Conservation (phyloP, 2,888 invertebrate species). For the Latrodectus hesperus region DNA sequence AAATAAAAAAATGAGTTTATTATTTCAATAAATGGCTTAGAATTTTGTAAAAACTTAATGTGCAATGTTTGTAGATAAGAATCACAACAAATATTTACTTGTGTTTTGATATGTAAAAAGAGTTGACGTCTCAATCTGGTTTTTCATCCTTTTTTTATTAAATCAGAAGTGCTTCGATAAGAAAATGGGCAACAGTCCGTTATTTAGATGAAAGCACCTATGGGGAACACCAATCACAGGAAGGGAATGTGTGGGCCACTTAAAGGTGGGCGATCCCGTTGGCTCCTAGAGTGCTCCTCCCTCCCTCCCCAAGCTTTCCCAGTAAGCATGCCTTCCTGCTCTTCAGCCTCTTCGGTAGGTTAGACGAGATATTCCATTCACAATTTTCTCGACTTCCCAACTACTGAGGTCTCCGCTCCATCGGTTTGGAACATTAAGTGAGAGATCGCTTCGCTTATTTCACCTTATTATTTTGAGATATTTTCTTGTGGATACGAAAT, state of each 20-base stretch:
- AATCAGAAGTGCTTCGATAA: not conserved
- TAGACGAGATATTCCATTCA: slow-evolving; percentile 39
- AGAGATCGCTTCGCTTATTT: not conserved
- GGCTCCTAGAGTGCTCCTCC: slow-evolving; percentile 18
- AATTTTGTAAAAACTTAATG: too few species aligned
- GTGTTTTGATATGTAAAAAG: too few species aligned
- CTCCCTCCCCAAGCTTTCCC: slow-evolving; percentile 6
- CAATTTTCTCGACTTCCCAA: slow-evolving; percentile 32
- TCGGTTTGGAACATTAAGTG: not conserved
- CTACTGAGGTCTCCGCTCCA: not conserved
- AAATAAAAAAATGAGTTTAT: too few species aligned
- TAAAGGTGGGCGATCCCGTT: slow-evolving; percentile 53
- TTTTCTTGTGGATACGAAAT: too few species aligned
- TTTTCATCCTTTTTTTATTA: not conserved
- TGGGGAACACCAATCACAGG: slow-evolving; percentile 25
- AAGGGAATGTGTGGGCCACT: slow-evolving; percentile 46
- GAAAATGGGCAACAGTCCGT: not conserved
- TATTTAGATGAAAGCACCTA: slow-evolving; percentile 2
- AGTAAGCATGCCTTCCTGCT: slow-evolving; percentile 5
- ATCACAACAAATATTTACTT: too few species aligned
- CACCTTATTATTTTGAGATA: not conserved
- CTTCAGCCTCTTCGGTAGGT: slow-evolving; percentile 34
- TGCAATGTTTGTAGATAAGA: too few species aligned
- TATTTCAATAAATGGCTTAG: too few species aligned
- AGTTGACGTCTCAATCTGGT: too few species aligned